Evolutionary conservation across 2,888 invertebrate genomes (phyloP).

Genomic region (Coleophora deauratella): DNA sequence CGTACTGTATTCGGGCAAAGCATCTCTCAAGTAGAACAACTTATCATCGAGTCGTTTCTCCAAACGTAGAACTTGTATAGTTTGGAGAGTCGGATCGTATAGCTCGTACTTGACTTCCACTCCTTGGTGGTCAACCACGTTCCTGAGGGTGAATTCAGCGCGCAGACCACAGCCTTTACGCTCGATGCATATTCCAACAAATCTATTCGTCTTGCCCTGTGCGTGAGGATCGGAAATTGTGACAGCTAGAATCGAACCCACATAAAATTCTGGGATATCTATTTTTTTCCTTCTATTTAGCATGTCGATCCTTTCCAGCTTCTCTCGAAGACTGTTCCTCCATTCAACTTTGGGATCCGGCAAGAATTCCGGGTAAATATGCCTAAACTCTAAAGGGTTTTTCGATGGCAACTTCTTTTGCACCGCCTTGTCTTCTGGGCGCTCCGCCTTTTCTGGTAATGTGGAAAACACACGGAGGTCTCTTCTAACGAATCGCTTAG

Average conservation of each 20-base stretch:
- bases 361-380: conserved; percentile 92
- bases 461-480: conserved; percentile 46
- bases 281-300: conserved; percentile 84
- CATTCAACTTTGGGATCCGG: conserved; percentile 87
- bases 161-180: conserved; percentile 87
- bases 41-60: conserved; percentile 95
- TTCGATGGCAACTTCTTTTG: conserved; percentile 22
- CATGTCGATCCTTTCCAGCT: conserved; percentile 95
- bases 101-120: conserved; percentile 84
- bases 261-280: conserved; percentile 98
- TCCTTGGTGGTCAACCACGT: conserved; percentile 93
- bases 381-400: conserved; percentile 74
- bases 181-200: conserved; percentile 96
- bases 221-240: conserved; percentile 90
- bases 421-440: conserved; percentile 17
- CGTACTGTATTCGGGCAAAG: conserved; percentile 92
- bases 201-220: conserved; percentile 84
- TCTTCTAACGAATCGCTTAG: conserved; percentile 55
- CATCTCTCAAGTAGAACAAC: conserved; percentile 91
- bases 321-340: conserved; percentile 88
- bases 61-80: conserved; percentile 90
- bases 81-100: conserved; percentile 94
- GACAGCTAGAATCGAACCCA: conserved; percentile 93
- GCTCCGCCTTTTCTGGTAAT: conserved; percentile 37
- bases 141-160: conserved; percentile 90